Conservation (phyloP, 2,113 vertebrate species). For the Microcebus lehilahytsara region DNA sequence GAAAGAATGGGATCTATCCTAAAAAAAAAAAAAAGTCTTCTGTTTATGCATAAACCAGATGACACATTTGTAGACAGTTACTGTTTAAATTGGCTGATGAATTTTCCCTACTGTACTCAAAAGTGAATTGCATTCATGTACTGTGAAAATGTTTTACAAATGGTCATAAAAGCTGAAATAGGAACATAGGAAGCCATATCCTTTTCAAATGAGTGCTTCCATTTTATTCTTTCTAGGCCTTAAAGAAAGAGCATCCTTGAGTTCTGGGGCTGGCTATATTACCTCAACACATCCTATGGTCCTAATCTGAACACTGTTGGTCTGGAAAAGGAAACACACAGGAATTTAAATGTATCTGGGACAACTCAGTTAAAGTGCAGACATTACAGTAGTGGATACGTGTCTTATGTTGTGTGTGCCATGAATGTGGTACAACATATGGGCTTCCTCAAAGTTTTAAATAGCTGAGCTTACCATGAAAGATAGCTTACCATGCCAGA, state of each 20-base stretch:
- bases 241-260: background rate
- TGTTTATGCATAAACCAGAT: background rate
- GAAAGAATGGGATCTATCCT: background rate
- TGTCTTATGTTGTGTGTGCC: background rate
- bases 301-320: background rate
- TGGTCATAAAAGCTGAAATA: background rate
- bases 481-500: background rate
- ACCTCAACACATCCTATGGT: background rate
- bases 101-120: background rate
- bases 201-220: background rate
- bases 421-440: background rate
- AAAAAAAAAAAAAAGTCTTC: constrained; percentile 36
- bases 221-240: background rate
- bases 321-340: background rate
- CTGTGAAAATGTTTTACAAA: background rate
- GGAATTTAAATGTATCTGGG: background rate
- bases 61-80: constrained; percentile 33
- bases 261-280: background rate
- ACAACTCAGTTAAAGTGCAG: background rate
- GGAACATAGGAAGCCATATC: background rate
- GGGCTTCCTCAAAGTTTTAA: background rate
- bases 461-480: background rate
- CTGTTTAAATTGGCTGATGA: constrained; percentile 26
- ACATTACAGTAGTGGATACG: background rate
- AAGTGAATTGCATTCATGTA: background rate